A percentile compares a stretch with the other conserved stretches of the same genome.
Conservation (phyloP, 2,113 vertebrate genomes). For the Odocoileus virginianus region DNA sequence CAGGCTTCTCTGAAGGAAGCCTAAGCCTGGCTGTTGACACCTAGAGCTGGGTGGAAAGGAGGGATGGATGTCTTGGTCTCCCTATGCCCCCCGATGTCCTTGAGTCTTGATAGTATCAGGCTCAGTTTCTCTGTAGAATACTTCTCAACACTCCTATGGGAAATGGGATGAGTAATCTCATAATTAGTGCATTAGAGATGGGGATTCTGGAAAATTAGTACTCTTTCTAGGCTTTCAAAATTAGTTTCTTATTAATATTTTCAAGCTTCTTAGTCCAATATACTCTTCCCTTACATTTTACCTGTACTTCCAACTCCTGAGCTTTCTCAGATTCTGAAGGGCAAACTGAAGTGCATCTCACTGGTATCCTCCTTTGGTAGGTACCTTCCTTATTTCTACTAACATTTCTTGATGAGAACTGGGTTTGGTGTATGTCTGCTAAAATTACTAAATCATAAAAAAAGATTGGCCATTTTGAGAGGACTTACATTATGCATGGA, state of each 20-base stretch:
- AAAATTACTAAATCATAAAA: conserved; percentile 16
- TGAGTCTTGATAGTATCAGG: background rate
- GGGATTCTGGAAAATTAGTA: background rate
- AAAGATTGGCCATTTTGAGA: background rate
- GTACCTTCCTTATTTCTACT: background rate
- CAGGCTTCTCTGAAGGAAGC: background rate
- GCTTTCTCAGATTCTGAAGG: background rate
- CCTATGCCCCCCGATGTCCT: background rate
- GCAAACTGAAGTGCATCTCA: background rate
- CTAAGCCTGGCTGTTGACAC: background rate
- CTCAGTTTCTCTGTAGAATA: background rate
- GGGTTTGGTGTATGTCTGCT: background rate
- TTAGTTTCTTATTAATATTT: background rate
- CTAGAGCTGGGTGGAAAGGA: background rate
- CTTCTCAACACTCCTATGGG: background rate
- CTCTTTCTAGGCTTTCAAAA: background rate
- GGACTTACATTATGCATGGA: background rate
- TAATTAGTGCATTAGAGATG: background rate
- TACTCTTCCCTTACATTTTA: background rate
- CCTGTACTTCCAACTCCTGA: background rate
- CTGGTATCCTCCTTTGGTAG: background rate
- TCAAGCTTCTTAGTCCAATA: background rate
- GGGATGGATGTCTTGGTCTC: background rate
- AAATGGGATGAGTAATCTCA: background rate
- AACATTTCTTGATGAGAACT: background rate